Percentiles rank a stretch among this genome's conserved stretches.
Conservation (phyloP, 2,888 invertebrate species). For the Sepiola atlantica region DNA sequence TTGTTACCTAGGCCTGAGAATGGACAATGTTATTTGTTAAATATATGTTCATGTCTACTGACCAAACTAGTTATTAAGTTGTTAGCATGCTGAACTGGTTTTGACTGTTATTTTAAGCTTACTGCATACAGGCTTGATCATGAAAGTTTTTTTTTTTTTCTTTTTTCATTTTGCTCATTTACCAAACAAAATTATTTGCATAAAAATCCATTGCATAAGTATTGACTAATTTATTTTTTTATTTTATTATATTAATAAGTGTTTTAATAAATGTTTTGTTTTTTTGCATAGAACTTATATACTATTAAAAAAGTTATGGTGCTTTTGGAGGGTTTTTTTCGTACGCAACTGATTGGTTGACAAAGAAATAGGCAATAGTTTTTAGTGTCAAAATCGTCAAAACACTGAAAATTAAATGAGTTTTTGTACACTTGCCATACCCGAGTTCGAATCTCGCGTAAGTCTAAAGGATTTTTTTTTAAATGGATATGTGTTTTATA, state of each 20-base stretch:
- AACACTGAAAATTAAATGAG: too few species aligned
- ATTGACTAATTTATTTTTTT: neutral
- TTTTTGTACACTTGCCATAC: too few species aligned
- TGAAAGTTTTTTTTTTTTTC: neutral
- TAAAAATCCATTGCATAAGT: neutral
- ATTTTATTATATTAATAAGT: neutral
- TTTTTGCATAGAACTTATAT: too few species aligned
- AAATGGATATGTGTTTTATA: too few species aligned
- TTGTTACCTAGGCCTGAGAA: slow-evolving; percentile 32
- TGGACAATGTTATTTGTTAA: neutral
- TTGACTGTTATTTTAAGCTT: neutral
- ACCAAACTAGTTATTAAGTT: slow-evolving; percentile 32
- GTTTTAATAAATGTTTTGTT: neutral
- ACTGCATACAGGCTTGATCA: neutral
- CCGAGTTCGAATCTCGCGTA: too few species aligned
- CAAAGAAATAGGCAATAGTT: too few species aligned
- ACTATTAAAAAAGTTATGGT: too few species aligned
- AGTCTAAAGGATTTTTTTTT: too few species aligned
- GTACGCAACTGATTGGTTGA: too few species aligned
- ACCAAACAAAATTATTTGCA: neutral
- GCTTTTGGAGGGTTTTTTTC: too few species aligned
- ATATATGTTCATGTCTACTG: slow-evolving; percentile 32
- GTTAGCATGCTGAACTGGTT: neutral
- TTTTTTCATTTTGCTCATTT: neutral
- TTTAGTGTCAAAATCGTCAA: too few species aligned